Percentiles rank a stretch among this genome's conserved stretches.
phyloP scores from a whole-genome alignment of 2,888 invertebrate species.

The Strigamia crassipes region DNA sequence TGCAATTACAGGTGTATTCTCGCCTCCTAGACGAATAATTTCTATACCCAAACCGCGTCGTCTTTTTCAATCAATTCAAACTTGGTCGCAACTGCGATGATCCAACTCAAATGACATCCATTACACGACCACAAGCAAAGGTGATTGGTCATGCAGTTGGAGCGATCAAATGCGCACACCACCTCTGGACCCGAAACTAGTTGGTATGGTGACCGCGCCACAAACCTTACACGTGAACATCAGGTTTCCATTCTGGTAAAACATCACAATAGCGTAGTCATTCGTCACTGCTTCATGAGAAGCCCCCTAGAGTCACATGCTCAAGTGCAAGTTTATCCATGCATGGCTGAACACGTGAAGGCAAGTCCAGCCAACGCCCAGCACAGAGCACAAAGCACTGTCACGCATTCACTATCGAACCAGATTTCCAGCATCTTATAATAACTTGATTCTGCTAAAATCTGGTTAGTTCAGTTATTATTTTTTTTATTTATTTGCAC shows the following conservation, averaged over 20 bases:
- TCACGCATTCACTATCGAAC: not conserved
- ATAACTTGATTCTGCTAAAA: not conserved
- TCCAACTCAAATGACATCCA: constrained; percentile 18
- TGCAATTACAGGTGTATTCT: not conserved
- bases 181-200: not conserved
- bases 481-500: too few relatives aligned
- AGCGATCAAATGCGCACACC: not conserved
- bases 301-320: constrained; percentile 14
- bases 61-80: not conserved
- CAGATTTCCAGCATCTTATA: not conserved
- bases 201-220: constrained; percentile 5
- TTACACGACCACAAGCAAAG: constrained; percentile 18
- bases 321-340: constrained; percentile 23
- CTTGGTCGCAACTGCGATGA: not conserved
- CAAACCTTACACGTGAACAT: not conserved
- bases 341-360: constrained; percentile 4
- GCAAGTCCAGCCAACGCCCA: constrained; percentile 12
- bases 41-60: not conserved
- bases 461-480: not conserved
- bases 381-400: not conserved
- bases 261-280: constrained; percentile 32
- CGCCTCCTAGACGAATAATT: not conserved
- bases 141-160: not conserved
- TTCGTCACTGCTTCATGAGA: constrained; percentile 19
- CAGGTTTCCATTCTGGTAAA: constrained; percentile 27